These are phyloP conservation scores for Danio jaintianensis DNA, from an alignment of 2,797 vertebrate genomes.

Conservation along the genomic window DNA sequence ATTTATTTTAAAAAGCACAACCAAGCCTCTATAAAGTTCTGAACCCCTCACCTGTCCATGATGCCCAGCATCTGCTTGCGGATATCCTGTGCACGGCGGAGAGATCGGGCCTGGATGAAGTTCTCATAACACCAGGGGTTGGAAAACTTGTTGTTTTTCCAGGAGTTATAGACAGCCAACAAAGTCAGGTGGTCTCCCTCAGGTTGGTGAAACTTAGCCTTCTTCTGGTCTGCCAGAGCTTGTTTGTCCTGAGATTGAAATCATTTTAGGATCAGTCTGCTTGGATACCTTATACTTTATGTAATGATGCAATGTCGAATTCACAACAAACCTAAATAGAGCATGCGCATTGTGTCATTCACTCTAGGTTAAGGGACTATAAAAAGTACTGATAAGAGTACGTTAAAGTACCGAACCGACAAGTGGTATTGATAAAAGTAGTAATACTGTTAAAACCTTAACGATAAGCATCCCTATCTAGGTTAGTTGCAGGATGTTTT, in stretches of 20 bases:
- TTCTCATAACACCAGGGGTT: conserved; percentile 99
- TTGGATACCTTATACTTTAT: background rate
- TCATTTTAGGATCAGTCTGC: background rate
- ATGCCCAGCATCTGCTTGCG: conserved; percentile 99
- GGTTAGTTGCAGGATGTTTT: no score
- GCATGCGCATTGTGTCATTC: no score
- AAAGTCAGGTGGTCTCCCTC: conserved; percentile 97
- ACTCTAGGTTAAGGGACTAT: no score
- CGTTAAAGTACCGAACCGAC: no score
- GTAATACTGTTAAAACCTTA: no score
- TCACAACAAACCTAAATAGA: no score
- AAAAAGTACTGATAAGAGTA: no score
- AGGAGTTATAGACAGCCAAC: conserved; percentile 97
- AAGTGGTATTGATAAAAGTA: no score
- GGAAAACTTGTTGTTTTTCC: conserved; percentile 99
- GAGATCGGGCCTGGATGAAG: conserved; percentile 95
- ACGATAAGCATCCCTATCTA: no score
- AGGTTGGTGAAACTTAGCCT: conserved; percentile 97
- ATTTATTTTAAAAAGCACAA: no score
- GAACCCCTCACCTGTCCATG: conserved; percentile 89
- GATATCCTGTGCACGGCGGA: conserved; percentile 95
- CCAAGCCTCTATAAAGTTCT: background rate
- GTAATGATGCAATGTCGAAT: background rate
- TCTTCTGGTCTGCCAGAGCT: conserved; percentile 97
- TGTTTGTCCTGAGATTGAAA: conserved; percentile 89